A percentile compares a stretch with the other conserved stretches of the same genome.
phyloP scores from a whole-genome alignment of 2,888 invertebrate genomes.

The Mesopsocus fuscifrons region DNA sequence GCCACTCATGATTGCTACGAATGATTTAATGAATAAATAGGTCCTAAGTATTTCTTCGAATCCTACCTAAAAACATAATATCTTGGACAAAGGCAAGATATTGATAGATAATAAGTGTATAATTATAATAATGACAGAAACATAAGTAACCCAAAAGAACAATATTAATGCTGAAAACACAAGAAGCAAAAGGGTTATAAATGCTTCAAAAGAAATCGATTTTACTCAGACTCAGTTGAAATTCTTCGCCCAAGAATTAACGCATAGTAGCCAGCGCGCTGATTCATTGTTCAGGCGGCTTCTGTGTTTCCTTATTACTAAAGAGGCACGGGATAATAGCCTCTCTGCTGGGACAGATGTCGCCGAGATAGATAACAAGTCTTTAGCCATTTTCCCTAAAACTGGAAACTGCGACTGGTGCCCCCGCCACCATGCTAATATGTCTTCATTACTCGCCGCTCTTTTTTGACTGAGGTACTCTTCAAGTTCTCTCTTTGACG shows the following conservation, averaged over 20 bases:
- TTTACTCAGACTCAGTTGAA: too few species aligned
- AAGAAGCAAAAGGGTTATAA: too few species aligned
- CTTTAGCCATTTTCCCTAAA: constrained; percentile 14
- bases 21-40: too few species aligned
- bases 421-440: constrained; percentile 2
- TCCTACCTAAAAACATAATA: too few species aligned
- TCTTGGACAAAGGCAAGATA: too few species aligned
- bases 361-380: constrained; percentile 14
- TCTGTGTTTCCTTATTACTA: constrained; percentile 14
- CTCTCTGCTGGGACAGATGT: constrained; percentile 15
- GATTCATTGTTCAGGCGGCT: constrained; percentile 14
- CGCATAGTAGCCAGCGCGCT: constrained; percentile 13
- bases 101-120: too few species aligned
- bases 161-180: too few species aligned
- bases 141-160: too few species aligned
- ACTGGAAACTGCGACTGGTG: constrained; percentile 10
- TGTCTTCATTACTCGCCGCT: not conserved
- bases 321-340: constrained; percentile 14
- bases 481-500: not conserved
- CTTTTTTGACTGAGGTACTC: not conserved
- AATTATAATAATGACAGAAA: too few species aligned
- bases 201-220: too few species aligned
- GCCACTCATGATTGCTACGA: too few species aligned
- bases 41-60: too few species aligned
- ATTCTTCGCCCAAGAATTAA: not conserved